Evolutionary conservation across 2,113 vertebrate genomes (phyloP).

Genomic region (western clawed frog (Xenopus tropicalis)): UCB_Xtro_10.0 CM004450.2:63945501-63946000

Average conservation of each 20-base stretch:
- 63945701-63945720: too few species aligned
- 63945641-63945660: too few species aligned
- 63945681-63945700: too few species aligned
- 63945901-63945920: conserved; percentile 82
- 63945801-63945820: conserved; percentile 59
- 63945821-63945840: conserved; percentile 59
- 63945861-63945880: conserved; percentile 86
- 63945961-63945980: conserved; percentile 96
- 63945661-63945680: too few species aligned
- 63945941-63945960: conserved; percentile 89
- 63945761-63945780: neutral
- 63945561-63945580: too few species aligned
- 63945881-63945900: conserved; percentile 78
- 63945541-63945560: too few species aligned
- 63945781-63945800: conserved; percentile 45
- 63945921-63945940: conserved; percentile 84
- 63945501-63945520: too few species aligned
- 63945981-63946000: conserved; percentile 80
- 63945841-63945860: conserved; percentile 60
- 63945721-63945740: too few species aligned
- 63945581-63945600: too few species aligned
- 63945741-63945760: neutral
- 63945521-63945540: too few species aligned
- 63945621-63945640: too few species aligned
- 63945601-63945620: too few species aligned